Evolutionary conservation across 1,140 invertebrate genomes (phyloP), one percentile per base, ranked within the genome.

Genomic region (Phthorimaea operculella): DNA sequence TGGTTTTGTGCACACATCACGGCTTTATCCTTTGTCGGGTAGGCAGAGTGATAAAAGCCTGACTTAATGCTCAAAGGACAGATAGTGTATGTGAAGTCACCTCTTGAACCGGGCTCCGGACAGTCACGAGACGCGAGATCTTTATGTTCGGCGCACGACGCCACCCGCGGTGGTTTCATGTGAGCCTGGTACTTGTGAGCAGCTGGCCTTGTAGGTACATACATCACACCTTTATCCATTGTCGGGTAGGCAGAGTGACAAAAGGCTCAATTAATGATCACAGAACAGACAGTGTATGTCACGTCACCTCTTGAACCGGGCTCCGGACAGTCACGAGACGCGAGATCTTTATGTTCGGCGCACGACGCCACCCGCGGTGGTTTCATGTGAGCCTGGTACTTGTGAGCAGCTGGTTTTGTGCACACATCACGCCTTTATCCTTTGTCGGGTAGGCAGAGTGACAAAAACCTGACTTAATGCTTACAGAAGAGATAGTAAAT

Each of bases 141-240:
- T 45, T 15, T 45, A 45, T 45, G 42, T 4, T 5, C 14, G 6
- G 42, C 42, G 8, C 42, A 45, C 42, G 42, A 45, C 42, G n/a
- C 42, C 64, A 64, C 67, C 67, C 54, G 57, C 51, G 52, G n/a
- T n/a, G n/a, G 59, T 53, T 64, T 63, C 60, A 62, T 62, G 62
- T 54, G 56, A 64, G 34, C 60, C 62, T 60, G 62, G 64, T 64
- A 64, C 53, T 54, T n/a, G n/a, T n/a, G n/a, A n/a, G n/a, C n/a
- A n/a, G n/a, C n/a, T 55, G 44, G 11, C 5, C n/a, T 4, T 21
- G n/a, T n/a, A n/a, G n/a, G 42, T 54, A 45, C 18, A 45, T 51
- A 56, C 56, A 61, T 45, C 6, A 34, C 33, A 11, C 33, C 11
- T 6, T 34, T 34, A 7, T 34, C 33, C 33, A 7, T 7, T 34